Evolutionary conservation across 2,113 vertebrate species (phyloP), one percentile per base, ranked within the genome.

Genomic region (Ploceus nigricollis): DNA sequence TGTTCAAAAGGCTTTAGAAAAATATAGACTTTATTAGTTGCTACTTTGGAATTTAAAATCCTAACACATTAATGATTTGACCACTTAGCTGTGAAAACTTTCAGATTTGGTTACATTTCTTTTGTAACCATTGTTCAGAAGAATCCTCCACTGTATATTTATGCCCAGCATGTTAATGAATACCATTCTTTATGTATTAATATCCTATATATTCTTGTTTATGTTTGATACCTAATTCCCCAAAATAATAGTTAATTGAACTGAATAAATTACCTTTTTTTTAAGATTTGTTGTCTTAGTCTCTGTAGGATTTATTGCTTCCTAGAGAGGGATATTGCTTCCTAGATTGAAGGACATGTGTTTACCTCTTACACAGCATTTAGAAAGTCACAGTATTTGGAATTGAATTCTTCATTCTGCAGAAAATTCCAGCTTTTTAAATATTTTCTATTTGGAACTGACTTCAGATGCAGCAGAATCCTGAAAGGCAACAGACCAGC

Each of bases 181-280:
- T 89, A 65, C 16, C 30, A 22, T 56, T 95, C 23, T 58, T 91
- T 72, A 44, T 94, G 61, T 96, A 83, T 92, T 94, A 92, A 93
- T 89, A 84, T 53, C 57, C 5, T 87, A 8, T 89, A 47, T 94
- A 75, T 76, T 84, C 42, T 87, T 92, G 76, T 86, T 84, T 95
- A 86, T 91, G 39, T 85, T 91, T 95, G 33, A 83, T 92, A 68
- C 68, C 50, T 90, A 92, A 68, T 82, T 90, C 35, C 65, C 57
- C 9, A 15, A 73, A 86, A 75, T 76, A 71, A 58, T 63, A 69
- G 24, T 71, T 77, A 72, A 92, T 66, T 87, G 16, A 93, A 44
- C 40, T 89, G 61, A 97, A 97, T 97, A 96, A 97, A 97, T 91
- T 65, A 70, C 58, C 3, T 90, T 78, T 75, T 79, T 91, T 86